Evolutionary conservation across 1,140 invertebrate species (phyloP), one percentile per base, ranked within the genome.

Genomic region (Drosophila oshimai): DNA sequence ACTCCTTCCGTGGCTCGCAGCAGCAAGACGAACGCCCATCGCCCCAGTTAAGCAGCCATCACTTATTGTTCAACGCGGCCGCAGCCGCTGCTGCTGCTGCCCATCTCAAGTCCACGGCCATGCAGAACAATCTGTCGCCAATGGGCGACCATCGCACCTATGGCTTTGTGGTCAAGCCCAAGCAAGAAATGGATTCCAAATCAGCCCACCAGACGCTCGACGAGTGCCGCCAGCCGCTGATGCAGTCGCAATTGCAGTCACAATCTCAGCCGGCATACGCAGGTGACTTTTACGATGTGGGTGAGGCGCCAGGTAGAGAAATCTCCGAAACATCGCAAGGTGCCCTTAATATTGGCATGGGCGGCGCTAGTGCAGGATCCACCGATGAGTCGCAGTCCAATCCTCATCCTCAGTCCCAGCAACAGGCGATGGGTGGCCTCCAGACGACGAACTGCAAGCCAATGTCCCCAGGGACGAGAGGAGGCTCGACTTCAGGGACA

Each of bases 21-120:
- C n/a, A n/a, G n/a, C n/a, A n/a, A n/a, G n/a, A n/a, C n/a, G n/a
- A 22, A 10, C 20, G 15, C 13, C 74, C 42, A 17, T 44, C 74
- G 12, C 50, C 80, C 15, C 75, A 80, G 15, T 47, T 81, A 4
- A 84, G 79, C 22, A 89, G 57, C 10, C 88, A 90, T 55, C 88
- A 90, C 15, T 46, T 90, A 24, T 13, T 90, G 0, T 90, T 90
- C 4, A 90, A 90, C 50, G 88, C 89, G 4, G 89, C 89, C 9
- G 89, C 89, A 6, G 84, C 89, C 9, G 89, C 88, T 4, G 89
- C 88, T 4, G 89, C 89, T 4, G 89, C 83, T 0, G 88, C 77
- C 1, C 89, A 90, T 15, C 76, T 89, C 0, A 90, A 89, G 5
- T 89, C 88, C 2, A 88, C 86, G 5, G 79, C 76, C 4, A 45